Percentiles rank a stretch among this genome's conserved stretches.
These are phyloP conservation scores for Euphydryas editha DNA, from an alignment of 2,888 invertebrate genomes.

Conservation along the genomic window DNA sequence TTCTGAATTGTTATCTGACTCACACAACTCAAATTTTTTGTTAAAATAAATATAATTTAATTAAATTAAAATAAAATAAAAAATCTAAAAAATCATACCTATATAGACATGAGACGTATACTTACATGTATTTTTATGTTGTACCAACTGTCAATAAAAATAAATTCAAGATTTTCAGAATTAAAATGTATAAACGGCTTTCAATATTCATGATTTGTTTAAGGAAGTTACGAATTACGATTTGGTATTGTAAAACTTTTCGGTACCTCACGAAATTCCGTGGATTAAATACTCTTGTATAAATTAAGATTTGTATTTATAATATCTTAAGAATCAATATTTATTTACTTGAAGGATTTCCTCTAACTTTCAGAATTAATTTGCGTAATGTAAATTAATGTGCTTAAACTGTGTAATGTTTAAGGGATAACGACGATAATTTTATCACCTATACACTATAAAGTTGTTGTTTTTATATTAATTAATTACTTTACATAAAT, in stretches of 20 bases:
- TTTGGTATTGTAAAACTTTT: conserved; percentile 37
- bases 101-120: background rate
- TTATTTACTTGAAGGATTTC: background rate
- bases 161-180: conserved; percentile 10
- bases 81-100: no score
- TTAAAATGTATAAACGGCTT: conserved; percentile 41
- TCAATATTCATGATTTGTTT: conserved; percentile 45
- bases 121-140: conserved; percentile 1
- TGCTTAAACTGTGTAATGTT: no score
- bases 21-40: no score
- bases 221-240: conserved; percentile 58
- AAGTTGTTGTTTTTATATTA: no score
- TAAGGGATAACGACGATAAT: no score
- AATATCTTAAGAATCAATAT: background rate
- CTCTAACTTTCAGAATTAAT: background rate
- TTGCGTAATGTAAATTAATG: no score
- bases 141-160: background rate
- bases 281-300: conserved; percentile 29
- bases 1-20: no score
- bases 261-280: conserved; percentile 22
- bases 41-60: no score
- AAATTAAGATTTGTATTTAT: background rate
- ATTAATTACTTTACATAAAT: no score
- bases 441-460: no score
- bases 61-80: no score